Evolutionary conservation across 1,140 invertebrate species (phyloP).

Genomic region (Vanessa tameamea): DNA sequence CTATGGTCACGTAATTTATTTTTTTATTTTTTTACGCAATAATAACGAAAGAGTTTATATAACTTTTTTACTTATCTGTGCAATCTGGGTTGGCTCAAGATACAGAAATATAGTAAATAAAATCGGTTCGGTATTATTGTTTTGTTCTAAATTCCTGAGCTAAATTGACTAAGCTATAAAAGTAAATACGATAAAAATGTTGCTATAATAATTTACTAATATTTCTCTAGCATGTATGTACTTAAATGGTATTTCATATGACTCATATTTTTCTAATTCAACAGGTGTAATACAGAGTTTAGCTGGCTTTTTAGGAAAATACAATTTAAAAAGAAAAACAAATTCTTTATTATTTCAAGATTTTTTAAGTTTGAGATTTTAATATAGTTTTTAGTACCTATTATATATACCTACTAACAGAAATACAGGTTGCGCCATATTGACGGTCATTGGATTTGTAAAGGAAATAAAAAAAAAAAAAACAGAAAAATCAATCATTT

Average conservation of each 20-base stretch:
- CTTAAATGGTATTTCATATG: neutral
- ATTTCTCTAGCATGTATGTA: neutral
- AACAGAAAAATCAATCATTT: too few relatives aligned
- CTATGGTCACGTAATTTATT: neutral
- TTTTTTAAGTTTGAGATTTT: too few relatives aligned
- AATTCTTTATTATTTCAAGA: too few relatives aligned
- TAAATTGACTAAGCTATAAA: neutral
- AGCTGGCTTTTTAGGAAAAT: too few relatives aligned
- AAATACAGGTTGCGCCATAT: too few relatives aligned
- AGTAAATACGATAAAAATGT: conserved; percentile 6
- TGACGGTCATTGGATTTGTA: too few relatives aligned
- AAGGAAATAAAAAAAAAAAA: too few relatives aligned
- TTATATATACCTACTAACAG: too few relatives aligned
- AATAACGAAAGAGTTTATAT: neutral
- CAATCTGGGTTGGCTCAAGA: neutral
- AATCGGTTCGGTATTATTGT: neutral
- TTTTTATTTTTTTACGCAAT: neutral
- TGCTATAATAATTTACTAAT: neutral
- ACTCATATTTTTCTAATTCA: too few relatives aligned
- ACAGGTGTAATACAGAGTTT: too few relatives aligned
- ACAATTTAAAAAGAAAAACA: too few relatives aligned
- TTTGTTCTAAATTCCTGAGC: neutral
- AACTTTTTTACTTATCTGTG: neutral
- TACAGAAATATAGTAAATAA: conserved; percentile 11
- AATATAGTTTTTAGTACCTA: too few relatives aligned